These are phyloP conservation scores for Coryphaenoides rupestris DNA, from an alignment of 2,113 vertebrate species.

Conservation along the genomic window DNA sequence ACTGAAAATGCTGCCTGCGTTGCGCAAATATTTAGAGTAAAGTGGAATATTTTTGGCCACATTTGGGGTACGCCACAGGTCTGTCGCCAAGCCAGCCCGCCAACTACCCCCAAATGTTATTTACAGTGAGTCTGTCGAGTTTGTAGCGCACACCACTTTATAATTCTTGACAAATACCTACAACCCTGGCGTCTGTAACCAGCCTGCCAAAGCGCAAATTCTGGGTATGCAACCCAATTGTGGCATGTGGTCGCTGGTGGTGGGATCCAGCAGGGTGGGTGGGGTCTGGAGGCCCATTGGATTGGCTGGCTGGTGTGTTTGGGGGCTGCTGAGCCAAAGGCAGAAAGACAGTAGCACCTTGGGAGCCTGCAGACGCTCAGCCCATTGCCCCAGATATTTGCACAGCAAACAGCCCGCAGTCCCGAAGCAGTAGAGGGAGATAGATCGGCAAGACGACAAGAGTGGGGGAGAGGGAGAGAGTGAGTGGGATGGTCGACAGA, in stretches of 20 bases:
- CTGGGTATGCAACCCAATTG: background rate
- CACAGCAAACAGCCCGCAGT: slow-evolving; percentile 6
- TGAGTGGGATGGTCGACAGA: background rate
- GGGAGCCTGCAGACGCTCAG: background rate
- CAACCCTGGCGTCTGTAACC: background rate
- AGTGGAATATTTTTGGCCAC: no score
- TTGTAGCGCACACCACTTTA: no score
- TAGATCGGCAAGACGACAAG: background rate
- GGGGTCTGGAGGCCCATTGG: background rate
- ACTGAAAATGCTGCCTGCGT: no score
- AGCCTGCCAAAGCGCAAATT: background rate
- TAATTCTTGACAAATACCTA: background rate
- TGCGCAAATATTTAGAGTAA: no score
- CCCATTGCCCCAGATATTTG: background rate
- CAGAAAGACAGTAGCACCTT: background rate
- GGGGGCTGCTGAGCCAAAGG: background rate
- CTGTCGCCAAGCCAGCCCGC: no score
- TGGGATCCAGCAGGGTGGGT: background rate
- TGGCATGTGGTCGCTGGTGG: background rate
- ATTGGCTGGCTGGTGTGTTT: background rate
- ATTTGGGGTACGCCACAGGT: no score
- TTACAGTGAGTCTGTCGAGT: no score
- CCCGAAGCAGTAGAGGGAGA: slow-evolving; percentile 2
- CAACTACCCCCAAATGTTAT: no score
- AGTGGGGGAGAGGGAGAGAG: background rate